Evolutionary conservation across 2,113 vertebrate genomes (phyloP).

Genomic region (Eurystomus gularis): DNA sequence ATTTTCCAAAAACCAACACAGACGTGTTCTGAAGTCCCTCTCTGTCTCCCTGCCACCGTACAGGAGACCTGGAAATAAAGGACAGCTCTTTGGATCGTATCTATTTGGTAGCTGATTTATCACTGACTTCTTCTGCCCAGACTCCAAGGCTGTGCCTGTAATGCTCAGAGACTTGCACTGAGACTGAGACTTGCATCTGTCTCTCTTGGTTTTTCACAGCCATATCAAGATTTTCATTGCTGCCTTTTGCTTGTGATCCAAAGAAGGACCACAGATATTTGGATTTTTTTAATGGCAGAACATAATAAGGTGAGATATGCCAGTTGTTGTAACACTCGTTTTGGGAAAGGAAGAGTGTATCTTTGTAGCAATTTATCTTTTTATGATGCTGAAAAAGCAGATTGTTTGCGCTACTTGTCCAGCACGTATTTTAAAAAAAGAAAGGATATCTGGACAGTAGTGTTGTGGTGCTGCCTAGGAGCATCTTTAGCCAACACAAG

Average conservation of each 20-base stretch:
- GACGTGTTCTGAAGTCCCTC: not conserved
- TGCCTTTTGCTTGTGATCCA: not conserved
- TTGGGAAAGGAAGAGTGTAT: not conserved
- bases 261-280: not conserved
- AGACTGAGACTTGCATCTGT: not conserved
- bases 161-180: not conserved
- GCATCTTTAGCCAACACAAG: not conserved
- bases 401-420: not conserved
- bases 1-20: not conserved
- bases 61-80: not conserved
- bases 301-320: not conserved
- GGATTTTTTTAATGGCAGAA: not conserved
- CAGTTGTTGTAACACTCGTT: not conserved
- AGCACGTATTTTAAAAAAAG: not conserved
- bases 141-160: not conserved
- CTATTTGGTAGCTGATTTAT: not conserved
- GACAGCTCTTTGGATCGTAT: not conserved
- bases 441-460: not conserved
- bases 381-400: not conserved
- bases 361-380: not conserved
- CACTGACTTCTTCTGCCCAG: fast-evolving
- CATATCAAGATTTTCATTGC: not conserved
- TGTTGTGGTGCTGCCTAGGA: not conserved
- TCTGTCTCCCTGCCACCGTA: not conserved
- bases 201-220: not conserved